Evolutionary conservation across 2,797 vertebrate genomes (phyloP), one percentile per base, ranked within the genome.

Genomic region (Acanthurus leucopareius): DNA sequence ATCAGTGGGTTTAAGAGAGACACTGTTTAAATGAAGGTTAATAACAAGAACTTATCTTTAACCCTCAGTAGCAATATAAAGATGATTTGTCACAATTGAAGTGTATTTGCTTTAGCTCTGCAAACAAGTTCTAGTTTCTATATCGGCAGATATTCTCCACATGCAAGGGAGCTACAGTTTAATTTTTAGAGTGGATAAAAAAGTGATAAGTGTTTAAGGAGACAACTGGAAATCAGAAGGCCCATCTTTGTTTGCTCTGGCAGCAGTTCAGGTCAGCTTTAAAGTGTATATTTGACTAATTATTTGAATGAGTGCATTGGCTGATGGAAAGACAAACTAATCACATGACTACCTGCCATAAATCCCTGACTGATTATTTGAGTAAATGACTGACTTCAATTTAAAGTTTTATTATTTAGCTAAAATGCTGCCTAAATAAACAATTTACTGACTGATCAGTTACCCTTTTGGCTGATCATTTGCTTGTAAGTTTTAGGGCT

Each of bases 401-500:
- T 14, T 17, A 35, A 5, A 2, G 5, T 49, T 44, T 63, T 20
- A 25, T 57, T 16, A 6, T 42, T 20, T 40, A 51, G 25, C 68
- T 45, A 42, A 56, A 56, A 69, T 20, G 7, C 19, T 32, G 20
- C 38, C 49, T 10, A 19, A 61, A 56, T 58, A 49, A 51, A 28
- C 20, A 4, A 57, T 58, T 4, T 53, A 40, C 13, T 66, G 25
- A 60, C 53, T 66, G n/a, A 35, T 28, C 15, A 38, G 54, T 51
- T 60, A n/a, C n/a, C n/a, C n/a, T n/a, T n/a, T n/a, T 17, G 45
- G 25, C 40, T 66, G 70, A 52, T 58, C 5, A 44, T 67, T 63
- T 47, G 17, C 63, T 78, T n/a, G n/a, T n/a, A n/a, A n/a, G n/a
- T n/a, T n/a, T n/a, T n/a, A n/a, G n/a, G n/a, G n/a, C n/a, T n/a